Evolutionary conservation across 2,888 invertebrate genomes (phyloP), one percentile per base, ranked within the genome.

Genomic region (Rhopalosiphum nymphaeae): DNA sequence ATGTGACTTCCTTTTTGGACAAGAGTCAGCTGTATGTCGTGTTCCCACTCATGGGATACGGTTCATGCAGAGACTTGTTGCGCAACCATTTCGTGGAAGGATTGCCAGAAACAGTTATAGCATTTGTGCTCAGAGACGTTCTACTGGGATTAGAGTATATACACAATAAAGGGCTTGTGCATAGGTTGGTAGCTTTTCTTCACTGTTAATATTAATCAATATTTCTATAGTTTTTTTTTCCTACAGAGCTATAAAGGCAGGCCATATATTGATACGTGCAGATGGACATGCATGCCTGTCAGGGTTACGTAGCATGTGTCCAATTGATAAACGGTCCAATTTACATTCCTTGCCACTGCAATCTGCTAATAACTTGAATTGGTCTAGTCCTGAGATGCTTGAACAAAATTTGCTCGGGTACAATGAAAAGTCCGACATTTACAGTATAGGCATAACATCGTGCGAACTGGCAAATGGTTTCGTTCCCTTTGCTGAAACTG

Each of bases 371-470:
- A 97, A 98, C 95, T 96, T 99, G 11, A 98, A 98, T 96, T 99
- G 99, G 98, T 96, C 98, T 29, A 98, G 99, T 95, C 99, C 99
- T 0, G 99, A 99, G 96, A 96, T 99, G 25, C 96, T 99, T 85
- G 98, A 98, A 96, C 99, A 99, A 97, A 98, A 98, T 96, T 96
- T 98, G 78, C 96, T 97, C 95, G 99, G 99, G 7, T 99, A 99
- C 96, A 98, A 98, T 95, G 97, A 97, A 95, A 98, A 98, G 95
- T 98, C 98, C 0, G 99, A 99, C 96, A 97, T 99, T 29, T 99
- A 99, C 96, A 99, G 99, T 94, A 95, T 99, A 86, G 99, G 99
- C 46, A 98, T 99, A 95, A 97, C 98, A 10, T 97, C 97, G 89
- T 99, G 98, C 96, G 98, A 98, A 96, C 96, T 98, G 94, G 98